These are phyloP conservation scores for Nettapus auritus DNA, from an alignment of 2,113 vertebrate species.

Conservation along the genomic window DNA sequence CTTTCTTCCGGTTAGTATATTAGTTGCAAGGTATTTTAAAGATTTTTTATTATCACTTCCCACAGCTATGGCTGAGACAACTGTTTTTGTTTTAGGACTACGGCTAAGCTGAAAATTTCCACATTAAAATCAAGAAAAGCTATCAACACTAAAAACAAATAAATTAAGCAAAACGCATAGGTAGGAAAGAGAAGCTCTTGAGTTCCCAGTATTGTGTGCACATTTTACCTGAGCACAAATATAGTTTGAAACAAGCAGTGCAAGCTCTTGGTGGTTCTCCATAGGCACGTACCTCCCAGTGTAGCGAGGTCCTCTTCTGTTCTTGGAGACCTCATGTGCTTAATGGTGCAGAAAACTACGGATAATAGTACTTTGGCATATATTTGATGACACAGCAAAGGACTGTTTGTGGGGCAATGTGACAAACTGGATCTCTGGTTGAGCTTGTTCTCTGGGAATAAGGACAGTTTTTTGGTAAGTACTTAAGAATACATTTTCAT, in stretches of 20 bases:
- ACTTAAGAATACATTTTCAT: neutral
- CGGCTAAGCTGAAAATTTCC: neutral
- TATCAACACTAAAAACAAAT: neutral
- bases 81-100: neutral
- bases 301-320: neutral
- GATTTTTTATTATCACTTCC: neutral
- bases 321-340: neutral
- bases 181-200: neutral
- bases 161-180: neutral
- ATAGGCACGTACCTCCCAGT: rapidly evolving
- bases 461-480: neutral
- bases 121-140: neutral
- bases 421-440: neutral
- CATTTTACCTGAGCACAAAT: neutral
- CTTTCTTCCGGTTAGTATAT: neutral
- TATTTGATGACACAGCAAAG: neutral
- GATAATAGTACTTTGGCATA: neutral
- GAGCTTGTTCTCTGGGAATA: neutral
- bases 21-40: neutral
- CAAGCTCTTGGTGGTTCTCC: neutral
- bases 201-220: neutral
- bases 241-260: neutral
- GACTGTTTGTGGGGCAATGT: neutral
- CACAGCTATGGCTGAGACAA: neutral
- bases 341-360: neutral